These are phyloP conservation scores for Champsocephalus esox DNA, from an alignment of 2,797 vertebrate species.

Conservation along the genomic window DNA sequence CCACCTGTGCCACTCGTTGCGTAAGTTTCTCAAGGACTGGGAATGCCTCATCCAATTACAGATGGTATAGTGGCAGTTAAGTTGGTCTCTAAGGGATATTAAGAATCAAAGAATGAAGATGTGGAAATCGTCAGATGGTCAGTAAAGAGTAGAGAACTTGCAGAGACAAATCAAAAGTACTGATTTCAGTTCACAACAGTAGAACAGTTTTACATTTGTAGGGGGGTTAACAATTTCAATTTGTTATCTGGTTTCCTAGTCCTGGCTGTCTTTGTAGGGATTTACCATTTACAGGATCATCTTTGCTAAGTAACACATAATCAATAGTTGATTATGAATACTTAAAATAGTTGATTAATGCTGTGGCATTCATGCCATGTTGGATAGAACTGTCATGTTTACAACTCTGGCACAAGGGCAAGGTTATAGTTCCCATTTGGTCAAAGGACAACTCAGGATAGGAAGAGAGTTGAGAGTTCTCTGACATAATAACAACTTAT, in stretches of 20 bases:
- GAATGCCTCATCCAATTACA: slow-evolving; percentile 15
- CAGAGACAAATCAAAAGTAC: slow-evolving; percentile 7
- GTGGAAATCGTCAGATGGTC: slow-evolving; percentile 13
- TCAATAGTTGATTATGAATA: neutral
- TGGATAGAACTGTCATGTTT: neutral
- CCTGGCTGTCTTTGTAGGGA: neutral
- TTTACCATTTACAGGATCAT: neutral
- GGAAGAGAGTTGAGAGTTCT: neutral
- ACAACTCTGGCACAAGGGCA: neutral
- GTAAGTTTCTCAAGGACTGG: slow-evolving; percentile 69
- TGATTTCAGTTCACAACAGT: neutral
- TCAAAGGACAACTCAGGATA: neutral
- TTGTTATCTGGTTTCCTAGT: too few species aligned
- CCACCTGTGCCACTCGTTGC: slow-evolving; percentile 81
- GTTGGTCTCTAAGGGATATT: neutral
- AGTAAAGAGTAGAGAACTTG: neutral
- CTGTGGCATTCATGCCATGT: neutral
- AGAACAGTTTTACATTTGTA: neutral
- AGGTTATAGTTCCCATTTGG: neutral
- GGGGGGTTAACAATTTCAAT: neutral
- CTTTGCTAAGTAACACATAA: neutral
- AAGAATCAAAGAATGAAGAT: neutral
- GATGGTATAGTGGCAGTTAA: neutral
- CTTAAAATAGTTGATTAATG: neutral
- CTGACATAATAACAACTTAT: neutral